phyloP scores from a whole-genome alignment of 2,113 vertebrate genomes.

The Thalassarche chlororhynchos region DNA sequence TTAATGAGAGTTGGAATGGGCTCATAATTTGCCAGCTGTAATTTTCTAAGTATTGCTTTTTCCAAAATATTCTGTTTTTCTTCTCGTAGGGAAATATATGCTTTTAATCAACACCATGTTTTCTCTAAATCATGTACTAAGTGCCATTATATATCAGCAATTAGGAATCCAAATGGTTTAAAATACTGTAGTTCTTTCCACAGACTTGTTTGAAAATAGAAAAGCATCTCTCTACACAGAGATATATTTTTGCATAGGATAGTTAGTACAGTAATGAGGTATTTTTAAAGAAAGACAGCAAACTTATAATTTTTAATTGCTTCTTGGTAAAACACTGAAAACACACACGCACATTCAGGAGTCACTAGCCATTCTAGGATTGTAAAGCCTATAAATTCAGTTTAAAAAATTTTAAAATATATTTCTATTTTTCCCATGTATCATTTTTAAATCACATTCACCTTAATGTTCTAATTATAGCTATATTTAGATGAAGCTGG shows the following conservation, averaged over 20 bases:
- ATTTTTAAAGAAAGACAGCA: neutral
- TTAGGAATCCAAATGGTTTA: neutral
- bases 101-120: neutral
- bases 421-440: neutral
- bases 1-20: neutral
- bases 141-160: neutral
- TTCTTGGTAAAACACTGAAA: neutral
- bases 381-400: neutral
- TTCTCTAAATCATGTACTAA: slow-evolving; percentile 2
- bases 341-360: neutral
- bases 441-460: neutral
- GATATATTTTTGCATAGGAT: neutral
- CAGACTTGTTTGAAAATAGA: neutral
- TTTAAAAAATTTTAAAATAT: neutral
- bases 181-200: neutral
- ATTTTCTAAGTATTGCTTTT: neutral
- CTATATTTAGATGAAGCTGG: neutral
- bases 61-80: neutral
- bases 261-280: neutral
- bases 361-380: neutral
- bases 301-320: neutral
- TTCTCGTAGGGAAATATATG: neutral
- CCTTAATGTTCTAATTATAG: neutral
- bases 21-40: neutral
- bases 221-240: neutral